Conservation (phyloP, 2,113 vertebrate species). For the Carassius gibelio region DNA sequence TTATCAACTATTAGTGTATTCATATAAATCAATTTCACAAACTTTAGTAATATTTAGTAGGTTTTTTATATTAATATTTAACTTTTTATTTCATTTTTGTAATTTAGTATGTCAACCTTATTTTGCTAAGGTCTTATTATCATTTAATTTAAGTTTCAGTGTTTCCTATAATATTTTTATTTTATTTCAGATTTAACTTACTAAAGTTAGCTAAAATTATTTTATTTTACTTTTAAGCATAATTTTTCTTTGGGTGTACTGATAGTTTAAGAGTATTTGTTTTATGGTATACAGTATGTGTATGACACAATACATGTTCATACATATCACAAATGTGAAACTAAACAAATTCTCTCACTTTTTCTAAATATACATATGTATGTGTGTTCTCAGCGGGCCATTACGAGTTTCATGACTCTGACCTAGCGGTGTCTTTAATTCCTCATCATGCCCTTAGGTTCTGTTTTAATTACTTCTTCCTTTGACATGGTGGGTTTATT, state of each 20-base stretch:
- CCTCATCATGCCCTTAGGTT: constrained; percentile 36
- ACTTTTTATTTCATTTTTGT: neutral
- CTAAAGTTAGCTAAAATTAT: neutral
- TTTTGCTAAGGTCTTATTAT: neutral
- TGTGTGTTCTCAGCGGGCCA: neutral
- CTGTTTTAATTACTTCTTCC: constrained; percentile 49
- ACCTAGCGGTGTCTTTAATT: constrained; percentile 26
- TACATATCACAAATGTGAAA: neutral
- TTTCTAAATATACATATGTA: constrained; percentile 8
- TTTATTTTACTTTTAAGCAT: too few species aligned
- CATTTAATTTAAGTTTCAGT: neutral
- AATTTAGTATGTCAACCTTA: neutral
- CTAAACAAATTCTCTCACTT: neutral
- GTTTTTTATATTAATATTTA: too few species aligned
- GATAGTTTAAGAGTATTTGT: neutral
- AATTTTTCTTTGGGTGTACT: neutral
- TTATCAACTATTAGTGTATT: too few species aligned
- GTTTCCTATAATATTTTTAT: neutral
- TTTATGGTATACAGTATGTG: neutral
- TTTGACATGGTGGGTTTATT: constrained; percentile 42
- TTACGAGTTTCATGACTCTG: constrained; percentile 1
- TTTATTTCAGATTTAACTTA: neutral
- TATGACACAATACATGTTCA: neutral
- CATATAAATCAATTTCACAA: too few species aligned
- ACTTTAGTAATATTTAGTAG: too few species aligned